A percentile compares a stretch with the other conserved stretches of the same genome.
These are phyloP conservation scores for Abrostola triplasia DNA, from an alignment of 2,888 invertebrate genomes.

Conservation along the genomic window DNA sequence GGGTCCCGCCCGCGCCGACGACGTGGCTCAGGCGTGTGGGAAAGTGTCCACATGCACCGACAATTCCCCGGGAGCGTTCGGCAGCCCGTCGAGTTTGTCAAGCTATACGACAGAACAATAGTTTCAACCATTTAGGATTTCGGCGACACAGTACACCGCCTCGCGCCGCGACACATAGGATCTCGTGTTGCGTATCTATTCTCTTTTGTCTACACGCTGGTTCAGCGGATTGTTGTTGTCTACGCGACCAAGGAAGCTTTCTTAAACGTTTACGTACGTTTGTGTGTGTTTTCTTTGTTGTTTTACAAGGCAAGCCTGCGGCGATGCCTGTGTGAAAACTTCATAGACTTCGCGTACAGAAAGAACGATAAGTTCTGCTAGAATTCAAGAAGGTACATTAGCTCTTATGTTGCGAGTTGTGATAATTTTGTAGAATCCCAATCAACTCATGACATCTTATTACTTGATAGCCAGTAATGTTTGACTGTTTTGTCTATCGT, in stretches of 20 bases:
- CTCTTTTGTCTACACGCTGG: conserved; percentile 48
- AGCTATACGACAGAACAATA: conserved; percentile 53
- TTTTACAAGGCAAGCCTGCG: neutral
- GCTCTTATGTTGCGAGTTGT: no score
- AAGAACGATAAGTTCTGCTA: no score
- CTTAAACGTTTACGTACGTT: conserved; percentile 14
- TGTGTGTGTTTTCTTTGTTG: neutral
- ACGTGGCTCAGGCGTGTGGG: conserved; percentile 56
- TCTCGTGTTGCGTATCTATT: conserved; percentile 54
- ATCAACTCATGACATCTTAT: no score
- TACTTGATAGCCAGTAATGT: no score
- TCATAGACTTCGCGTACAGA: no score
- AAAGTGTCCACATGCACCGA: conserved; percentile 61
- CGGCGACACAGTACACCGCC: conserved; percentile 52
- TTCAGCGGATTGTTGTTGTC: conserved; percentile 27
- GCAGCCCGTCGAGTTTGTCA: conserved; percentile 40
- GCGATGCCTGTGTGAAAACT: neutral
- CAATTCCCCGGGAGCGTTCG: conserved; percentile 46
- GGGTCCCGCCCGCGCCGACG: conserved; percentile 34
- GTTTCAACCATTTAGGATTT: conserved; percentile 57
- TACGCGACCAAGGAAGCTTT: conserved; percentile 21
- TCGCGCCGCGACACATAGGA: conserved; percentile 47
- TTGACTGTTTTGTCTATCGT: no score
- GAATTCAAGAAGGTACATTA: no score
- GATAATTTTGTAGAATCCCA: no score